Evolutionary conservation across 1,140 invertebrate genomes (phyloP).

Genomic region (Armadillidium nasatum): DNA sequence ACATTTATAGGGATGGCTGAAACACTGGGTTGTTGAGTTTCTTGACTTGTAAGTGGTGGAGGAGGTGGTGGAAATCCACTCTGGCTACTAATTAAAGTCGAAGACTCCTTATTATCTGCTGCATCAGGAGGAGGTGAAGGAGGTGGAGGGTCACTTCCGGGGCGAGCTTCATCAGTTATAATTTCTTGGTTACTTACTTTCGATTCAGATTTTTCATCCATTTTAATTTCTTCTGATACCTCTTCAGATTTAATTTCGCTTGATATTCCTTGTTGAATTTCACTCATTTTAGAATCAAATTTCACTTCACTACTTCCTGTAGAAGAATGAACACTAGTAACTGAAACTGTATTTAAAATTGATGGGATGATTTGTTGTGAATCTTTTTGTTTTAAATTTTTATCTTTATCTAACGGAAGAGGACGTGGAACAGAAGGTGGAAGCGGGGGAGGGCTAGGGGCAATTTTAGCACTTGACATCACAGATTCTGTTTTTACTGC

Average conservation of each 20-base stretch:
- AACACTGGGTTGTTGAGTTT: not conserved
- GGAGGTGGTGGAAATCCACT: constrained; percentile 28
- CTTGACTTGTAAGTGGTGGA: constrained; percentile 4
- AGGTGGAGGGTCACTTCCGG: constrained; percentile 20
- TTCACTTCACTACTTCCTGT: too few species aligned
- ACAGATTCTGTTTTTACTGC: too few species aligned
- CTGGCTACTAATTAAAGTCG: not conserved
- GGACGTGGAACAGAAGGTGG: too few species aligned
- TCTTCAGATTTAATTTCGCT: too few species aligned
- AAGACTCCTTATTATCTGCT: constrained; percentile 3
- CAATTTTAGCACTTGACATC: too few species aligned
- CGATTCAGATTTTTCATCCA: not conserved
- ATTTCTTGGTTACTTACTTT: not conserved
- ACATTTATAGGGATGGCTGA: not conserved
- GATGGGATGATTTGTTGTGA: too few species aligned
- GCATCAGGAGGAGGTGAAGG: constrained; percentile 29
- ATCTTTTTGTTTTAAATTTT: too few species aligned
- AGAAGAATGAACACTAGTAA: too few species aligned
- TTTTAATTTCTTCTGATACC: not conserved
- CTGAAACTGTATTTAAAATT: too few species aligned
- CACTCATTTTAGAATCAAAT: not conserved
- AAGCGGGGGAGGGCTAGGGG: too few species aligned
- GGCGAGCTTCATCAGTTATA: not conserved
- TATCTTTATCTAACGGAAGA: too few species aligned
- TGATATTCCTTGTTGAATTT: not conserved